Evolutionary conservation across 2,113 vertebrate genomes (phyloP).

Genomic region (Brachyistius frenatus): DNA sequence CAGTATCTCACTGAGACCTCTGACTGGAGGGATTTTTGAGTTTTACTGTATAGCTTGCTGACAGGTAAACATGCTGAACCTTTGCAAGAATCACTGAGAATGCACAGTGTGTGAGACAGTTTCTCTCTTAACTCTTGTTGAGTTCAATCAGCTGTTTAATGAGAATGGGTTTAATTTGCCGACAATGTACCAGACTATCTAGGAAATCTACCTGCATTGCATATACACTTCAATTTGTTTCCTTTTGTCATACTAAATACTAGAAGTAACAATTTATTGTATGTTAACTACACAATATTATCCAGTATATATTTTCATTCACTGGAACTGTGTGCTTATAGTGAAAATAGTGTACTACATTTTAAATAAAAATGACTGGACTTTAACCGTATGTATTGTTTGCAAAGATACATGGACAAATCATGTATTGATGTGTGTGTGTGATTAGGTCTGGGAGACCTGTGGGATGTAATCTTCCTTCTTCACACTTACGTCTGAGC

Average conservation of each 20-base stretch:
- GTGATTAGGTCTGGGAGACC: conserved; percentile 16
- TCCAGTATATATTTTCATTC: neutral
- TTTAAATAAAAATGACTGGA: too few species aligned
- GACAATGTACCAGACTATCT: neutral
- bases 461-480: conserved; percentile 32
- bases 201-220: neutral
- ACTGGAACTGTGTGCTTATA: neutral
- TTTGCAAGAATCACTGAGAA: conserved; percentile 13
- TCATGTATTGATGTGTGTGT: neutral
- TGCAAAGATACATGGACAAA: conserved; percentile 8
- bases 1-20: conserved; percentile 32
- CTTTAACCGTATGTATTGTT: neutral
- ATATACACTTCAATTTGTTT: neutral
- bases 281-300: neutral
- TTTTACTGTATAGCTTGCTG: conserved; percentile 22
- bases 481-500: conserved; percentile 13
- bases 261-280: neutral
- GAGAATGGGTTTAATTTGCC: conserved; percentile 5
- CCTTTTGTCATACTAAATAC: too few species aligned
- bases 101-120: neutral
- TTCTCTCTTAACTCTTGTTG: neutral
- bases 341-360: too few species aligned
- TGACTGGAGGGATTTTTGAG: conserved; percentile 38
- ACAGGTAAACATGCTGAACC: conserved; percentile 38
- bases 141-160: conserved; percentile 33